Base-by-base conservation (phyloP, 2,888 invertebrate genomes). In the Aphrophora alni region DNA sequence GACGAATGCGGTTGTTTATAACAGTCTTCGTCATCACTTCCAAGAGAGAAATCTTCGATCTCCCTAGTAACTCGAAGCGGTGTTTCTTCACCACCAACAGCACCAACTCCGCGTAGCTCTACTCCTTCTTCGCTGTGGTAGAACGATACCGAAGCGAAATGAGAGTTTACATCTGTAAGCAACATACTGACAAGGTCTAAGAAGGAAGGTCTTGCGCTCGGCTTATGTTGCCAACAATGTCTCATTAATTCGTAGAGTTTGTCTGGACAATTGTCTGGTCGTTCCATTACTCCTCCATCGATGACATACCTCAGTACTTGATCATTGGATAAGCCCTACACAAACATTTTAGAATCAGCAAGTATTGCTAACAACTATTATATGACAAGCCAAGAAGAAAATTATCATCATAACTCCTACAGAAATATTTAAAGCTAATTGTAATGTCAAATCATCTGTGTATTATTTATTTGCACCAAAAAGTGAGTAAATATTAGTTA, bases 181-280 rank as follows among this genome's bases (percentile, higher is more conserved):
- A 98, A 89, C 87, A 92, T 91, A 4, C 93, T 92, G 85, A 96
- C 94, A 25, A 97, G 92, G 83, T 93, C 93, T 85, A 96, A 90
- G 90, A 99, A 99, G 80, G 93, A 91, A 28, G 98, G 98, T 81
- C 99, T 91, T 77, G 91, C 90, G 44, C 90, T 89, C 0, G 96
- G 93, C 85, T 95, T 93, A 88, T 95, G 95, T 86, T 94, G 92
- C 99, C 99, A 99, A 88, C 98, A 98, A 83, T 92, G 91, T 84
- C 93, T 91, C 99, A 99, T 99, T 84, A 99, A 90, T 84, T 93
- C 92, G 89, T 96, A 97, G 88, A 99, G 90, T 85, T 95, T 93
- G 87, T 97, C 95, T 0, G 98, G 98, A 89, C 99, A 99, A 88
- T 97, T 96, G 88, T 97, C 97, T 0, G 99, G 99, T 82, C 95